Evolutionary conservation across 2,888 invertebrate genomes (phyloP).

Genomic region (Carabus problematicus): DNA sequence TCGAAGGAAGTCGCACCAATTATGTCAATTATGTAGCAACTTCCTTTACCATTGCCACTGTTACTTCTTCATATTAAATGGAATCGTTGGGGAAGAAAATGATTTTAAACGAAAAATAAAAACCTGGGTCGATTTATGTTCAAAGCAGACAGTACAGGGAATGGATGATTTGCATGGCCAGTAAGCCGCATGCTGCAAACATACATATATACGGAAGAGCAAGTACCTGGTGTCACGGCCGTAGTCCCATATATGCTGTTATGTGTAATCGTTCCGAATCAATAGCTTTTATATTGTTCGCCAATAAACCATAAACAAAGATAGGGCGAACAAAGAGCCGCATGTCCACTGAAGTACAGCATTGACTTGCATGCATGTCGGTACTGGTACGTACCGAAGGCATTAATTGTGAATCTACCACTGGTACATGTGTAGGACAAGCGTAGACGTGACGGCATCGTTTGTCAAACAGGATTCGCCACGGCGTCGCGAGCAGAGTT

Average conservation of each 20-base stretch:
- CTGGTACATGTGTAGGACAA: slow-evolving; percentile 58
- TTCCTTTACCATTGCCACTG: too few species aligned
- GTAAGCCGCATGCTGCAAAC: too few species aligned
- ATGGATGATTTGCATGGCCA: too few species aligned
- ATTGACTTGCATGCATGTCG: slow-evolving; percentile 6
- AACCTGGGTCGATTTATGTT: too few species aligned
- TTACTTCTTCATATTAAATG: too few species aligned
- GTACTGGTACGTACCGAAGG: slow-evolving; percentile 7
- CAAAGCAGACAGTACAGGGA: too few species aligned
- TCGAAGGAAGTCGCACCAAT: too few species aligned
- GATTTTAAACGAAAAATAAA: too few species aligned
- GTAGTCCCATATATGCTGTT: not conserved
- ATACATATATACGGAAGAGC: too few species aligned
- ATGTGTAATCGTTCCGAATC: slow-evolving; percentile 55
- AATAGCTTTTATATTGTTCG: slow-evolving; percentile 57
- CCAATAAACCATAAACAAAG: slow-evolving; percentile 58
- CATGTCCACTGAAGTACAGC: not conserved
- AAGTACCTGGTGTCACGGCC: too few species aligned
- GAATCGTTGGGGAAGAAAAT: too few species aligned
- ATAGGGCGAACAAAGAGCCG: slow-evolving; percentile 51
- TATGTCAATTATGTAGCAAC: too few species aligned
- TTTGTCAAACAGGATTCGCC: slow-evolving; percentile 41
- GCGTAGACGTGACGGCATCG: slow-evolving; percentile 54
- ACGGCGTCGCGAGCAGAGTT: slow-evolving; percentile 35
- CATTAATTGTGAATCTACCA: slow-evolving; percentile 42